Percentiles rank a stretch among this genome's conserved stretches.
Conservation (phyloP, 2,113 vertebrate genomes). For the Phalacrocorax pelagicus region DNA sequence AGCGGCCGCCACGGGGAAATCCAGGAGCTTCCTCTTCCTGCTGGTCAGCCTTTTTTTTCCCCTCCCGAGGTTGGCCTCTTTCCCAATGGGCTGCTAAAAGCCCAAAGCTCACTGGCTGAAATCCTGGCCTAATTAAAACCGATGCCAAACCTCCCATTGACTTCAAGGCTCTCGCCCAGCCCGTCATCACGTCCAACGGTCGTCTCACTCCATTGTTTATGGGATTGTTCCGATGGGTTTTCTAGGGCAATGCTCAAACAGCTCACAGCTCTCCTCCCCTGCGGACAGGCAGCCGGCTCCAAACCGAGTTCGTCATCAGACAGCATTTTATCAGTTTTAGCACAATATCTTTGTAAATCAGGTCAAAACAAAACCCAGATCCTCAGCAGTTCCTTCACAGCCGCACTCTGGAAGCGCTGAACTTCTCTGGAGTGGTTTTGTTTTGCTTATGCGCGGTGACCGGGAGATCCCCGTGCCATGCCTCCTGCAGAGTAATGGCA, state of each 20-base stretch:
- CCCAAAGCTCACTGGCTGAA: slow-evolving; percentile 49
- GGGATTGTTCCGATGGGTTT: background rate
- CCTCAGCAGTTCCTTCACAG: background rate
- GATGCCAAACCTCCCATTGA: slow-evolving; percentile 46
- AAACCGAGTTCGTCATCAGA: background rate
- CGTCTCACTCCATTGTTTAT: background rate
- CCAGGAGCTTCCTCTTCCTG: slow-evolving; percentile 42
- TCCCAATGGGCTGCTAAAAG: slow-evolving; percentile 30
- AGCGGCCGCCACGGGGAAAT: background rate
- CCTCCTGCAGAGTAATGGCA: background rate
- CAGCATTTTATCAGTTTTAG: background rate
- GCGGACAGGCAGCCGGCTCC: background rate
- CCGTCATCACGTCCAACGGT: background rate
- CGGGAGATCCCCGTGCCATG: background rate
- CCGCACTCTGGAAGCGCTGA: background rate
- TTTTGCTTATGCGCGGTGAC: fast-evolving
- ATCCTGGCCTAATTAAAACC: slow-evolving; percentile 57
- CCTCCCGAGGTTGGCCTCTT: background rate
- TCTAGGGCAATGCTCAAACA: background rate
- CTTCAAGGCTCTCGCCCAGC: slow-evolving; percentile 10
- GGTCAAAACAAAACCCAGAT: background rate
- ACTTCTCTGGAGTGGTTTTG: background rate
- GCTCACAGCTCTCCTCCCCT: background rate
- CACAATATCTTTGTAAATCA: background rate
- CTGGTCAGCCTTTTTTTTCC: slow-evolving; percentile 24